Evolutionary conservation across 2,797 vertebrate species (phyloP), one percentile per base, ranked within the genome.

Genomic region (Eulemur mongoz): DNA sequence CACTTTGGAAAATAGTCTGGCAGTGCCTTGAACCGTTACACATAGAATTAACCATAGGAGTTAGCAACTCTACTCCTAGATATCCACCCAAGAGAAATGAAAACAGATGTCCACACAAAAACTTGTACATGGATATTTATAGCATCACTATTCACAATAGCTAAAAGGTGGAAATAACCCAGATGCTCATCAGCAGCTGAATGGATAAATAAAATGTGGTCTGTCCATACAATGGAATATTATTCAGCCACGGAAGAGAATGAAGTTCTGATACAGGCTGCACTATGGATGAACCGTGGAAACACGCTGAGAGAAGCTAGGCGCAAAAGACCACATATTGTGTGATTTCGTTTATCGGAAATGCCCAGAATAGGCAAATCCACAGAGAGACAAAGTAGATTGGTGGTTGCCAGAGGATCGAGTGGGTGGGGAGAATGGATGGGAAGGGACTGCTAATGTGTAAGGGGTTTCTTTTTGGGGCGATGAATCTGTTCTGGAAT

Each of bases 251-350:
- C 17, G 2, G 23, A 40, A 69, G 59, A 17, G 9, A 57, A 27
- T 15, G n/a, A 40, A n/a, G 38, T 50, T 13, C 18, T 6, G 30
- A 48, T n/a, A 18, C 1, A 1, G 2, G 40, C 65, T 43, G 3
- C 7, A 38, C 1, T 1, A 0, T n/a, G 59, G 27, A 18, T 69
- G 76, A 50, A 48, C n/a, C 63, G 43, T 78, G 72, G 25, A 32
- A 52, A 48, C 13, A 0, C 1, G 35, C 63, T 25, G 52, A 61
- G 67, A 87, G 79, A 76, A 78, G 20, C 40, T 27, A 45, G 70
- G 13, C 11, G 12, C 32, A 54, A 1, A 79, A 86, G 30, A 45
- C 54, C 27, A 1, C 7, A 1, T 5, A 0, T 2, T 38, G 0
- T 69, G 0, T 40, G 12, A 23, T 30, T 70, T 48, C 48, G 7